These are phyloP conservation scores for Aelia acuminata DNA, from an alignment of 2,888 invertebrate species.

Conservation along the genomic window DNA sequence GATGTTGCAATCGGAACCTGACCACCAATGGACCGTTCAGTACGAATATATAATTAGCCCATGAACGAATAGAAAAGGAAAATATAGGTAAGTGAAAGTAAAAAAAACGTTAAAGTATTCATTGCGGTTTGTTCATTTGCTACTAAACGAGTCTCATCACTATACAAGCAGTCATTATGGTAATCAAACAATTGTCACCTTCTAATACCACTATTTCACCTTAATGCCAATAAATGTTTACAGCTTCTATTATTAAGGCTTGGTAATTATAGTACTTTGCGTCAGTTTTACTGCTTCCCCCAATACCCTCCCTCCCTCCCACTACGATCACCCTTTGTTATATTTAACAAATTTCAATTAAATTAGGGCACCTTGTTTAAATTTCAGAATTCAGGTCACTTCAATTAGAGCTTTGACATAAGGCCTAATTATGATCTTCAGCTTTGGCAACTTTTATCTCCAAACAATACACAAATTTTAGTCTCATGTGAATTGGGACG, in stretches of 20 bases:
- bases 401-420: not conserved
- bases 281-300: not conserved
- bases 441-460: not conserved
- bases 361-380: not conserved
- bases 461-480: not conserved
- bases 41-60: no score
- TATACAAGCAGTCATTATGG: constrained; percentile 19
- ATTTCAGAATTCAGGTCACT: not conserved
- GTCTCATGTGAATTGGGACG: not conserved
- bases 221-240: constrained; percentile 6
- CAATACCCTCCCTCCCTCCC: no score
- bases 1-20: not conserved
- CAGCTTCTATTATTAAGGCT: not conserved
- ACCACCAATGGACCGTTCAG: no score
- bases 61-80: no score
- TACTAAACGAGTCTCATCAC: constrained; percentile 9
- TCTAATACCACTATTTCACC: not conserved
- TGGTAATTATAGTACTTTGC: not conserved
- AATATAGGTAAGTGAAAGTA: no score
- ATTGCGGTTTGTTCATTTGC: constrained; percentile 5
- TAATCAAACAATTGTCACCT: constrained; percentile 40
- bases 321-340: not conserved
- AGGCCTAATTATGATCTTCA: not conserved
- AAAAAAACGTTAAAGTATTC: no score
- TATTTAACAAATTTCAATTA: not conserved